Evolutionary conservation across 1,140 invertebrate genomes (phyloP), one percentile per base, ranked within the genome.

Genomic region (Zaprionus lachaisei): DNA sequence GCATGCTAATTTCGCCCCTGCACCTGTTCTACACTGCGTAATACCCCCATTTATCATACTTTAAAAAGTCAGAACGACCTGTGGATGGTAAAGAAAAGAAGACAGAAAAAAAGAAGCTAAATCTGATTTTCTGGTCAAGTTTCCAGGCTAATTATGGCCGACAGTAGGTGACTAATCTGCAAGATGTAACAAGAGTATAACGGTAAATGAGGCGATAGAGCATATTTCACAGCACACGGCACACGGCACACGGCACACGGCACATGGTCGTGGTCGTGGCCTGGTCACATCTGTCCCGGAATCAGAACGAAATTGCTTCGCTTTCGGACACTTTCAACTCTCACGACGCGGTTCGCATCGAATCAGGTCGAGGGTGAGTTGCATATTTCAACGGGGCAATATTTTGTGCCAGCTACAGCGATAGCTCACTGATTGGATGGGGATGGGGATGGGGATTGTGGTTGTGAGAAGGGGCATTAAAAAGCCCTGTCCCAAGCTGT

Each of bases 401-500:
- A 82, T 63, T 77, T 74, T n/a, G 15, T 37, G 67, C 47, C 37
- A 55, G 51, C 24, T 31, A 61, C 24, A 28, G 31, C 60, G 12
- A 62, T 31, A 38, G 51, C 26, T 47, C 41, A 51, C 22, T 54
- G 44, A 61, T 60, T 26, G 31, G 63, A 37, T 12, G 20, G 17
- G 1, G 14, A 9, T n/a, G 22, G 37, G 24, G 11, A 41, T 15
- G 55, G 44, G 54, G 70, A 63, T 15, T 69, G 75, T 61, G 78
- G 74, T 49, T 60, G 20, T 44, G 38, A 15, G 38, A 75, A 81
- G 76, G 56, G 67, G 77, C 84, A 83, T 87, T 86, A 80, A 86
- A 86, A 75, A 44, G 83, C 73, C 83, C 63, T 75, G 84, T 89
- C 72, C 74, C 81, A 89, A 89, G 84, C 84, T 89, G 85, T 89